phyloP scores from a whole-genome alignment of 2,888 invertebrate genomes.

The Pilophorus perplexus region DNA sequence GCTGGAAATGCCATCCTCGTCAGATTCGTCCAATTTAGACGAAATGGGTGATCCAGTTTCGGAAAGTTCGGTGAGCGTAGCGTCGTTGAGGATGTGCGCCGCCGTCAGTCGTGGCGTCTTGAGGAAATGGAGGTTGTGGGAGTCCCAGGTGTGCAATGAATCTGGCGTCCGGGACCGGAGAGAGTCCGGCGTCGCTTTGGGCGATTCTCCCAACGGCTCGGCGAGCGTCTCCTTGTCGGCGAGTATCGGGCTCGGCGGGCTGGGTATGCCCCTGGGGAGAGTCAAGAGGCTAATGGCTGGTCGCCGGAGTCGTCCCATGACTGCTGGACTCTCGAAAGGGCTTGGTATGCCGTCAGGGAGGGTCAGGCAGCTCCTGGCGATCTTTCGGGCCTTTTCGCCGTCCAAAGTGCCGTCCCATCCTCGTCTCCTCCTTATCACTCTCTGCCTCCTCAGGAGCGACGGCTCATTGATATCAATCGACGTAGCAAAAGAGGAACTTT shows the following conservation, averaged over 20 bases:
- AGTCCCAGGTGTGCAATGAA: conserved; percentile 49
- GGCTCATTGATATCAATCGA: conserved; percentile 46
- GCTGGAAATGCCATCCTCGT: conserved; percentile 47
- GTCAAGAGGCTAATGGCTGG: conserved; percentile 38
- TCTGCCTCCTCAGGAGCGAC: conserved; percentile 47
- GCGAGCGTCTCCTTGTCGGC: conserved; percentile 21
- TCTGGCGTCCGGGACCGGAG: conserved; percentile 24
- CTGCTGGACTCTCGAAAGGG: conserved; percentile 49
- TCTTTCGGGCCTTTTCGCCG: conserved; percentile 36
- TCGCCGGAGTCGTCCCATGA: conserved; percentile 46
- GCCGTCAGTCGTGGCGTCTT: conserved; percentile 44
- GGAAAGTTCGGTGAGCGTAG: conserved; percentile 40
- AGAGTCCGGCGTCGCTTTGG: neutral
- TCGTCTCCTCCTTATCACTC: conserved; percentile 45
- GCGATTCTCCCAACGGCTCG: conserved; percentile 16
- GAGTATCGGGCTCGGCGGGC: conserved; percentile 54
- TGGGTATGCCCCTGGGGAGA: conserved; percentile 48
- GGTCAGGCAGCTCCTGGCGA: conserved; percentile 49
- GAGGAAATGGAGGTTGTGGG: conserved; percentile 47
- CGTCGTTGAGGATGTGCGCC: conserved; percentile 40
- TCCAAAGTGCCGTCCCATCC: conserved; percentile 40
- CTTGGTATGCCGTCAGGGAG: conserved; percentile 53
- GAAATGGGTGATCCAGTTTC: conserved; percentile 40
- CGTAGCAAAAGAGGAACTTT: conserved; percentile 41
- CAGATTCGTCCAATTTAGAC: conserved; percentile 47